A percentile compares a stretch with the other conserved stretches of the same genome.
Conservation (phyloP, 2,113 vertebrate genomes). For the Sceloporus undulatus region DNA sequence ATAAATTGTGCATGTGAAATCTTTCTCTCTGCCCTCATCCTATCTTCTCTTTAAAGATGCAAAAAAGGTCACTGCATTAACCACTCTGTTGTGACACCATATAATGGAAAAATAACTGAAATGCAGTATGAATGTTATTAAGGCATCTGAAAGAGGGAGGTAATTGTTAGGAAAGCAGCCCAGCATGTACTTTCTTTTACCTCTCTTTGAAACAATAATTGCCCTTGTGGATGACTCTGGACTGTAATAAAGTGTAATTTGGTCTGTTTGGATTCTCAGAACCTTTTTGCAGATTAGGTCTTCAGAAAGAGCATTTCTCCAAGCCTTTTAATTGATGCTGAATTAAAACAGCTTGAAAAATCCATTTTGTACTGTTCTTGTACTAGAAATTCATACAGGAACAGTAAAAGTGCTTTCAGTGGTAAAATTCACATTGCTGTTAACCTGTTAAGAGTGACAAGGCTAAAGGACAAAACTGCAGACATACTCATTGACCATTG, state of each 20-base stretch:
- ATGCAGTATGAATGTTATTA: conserved; percentile 40
- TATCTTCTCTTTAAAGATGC: conserved; percentile 53
- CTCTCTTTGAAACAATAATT: conserved; percentile 48
- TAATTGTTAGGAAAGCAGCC: conserved; percentile 46
- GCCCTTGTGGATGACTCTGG: conserved; percentile 4
- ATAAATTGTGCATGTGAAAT: conserved; percentile 5
- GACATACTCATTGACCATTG: not conserved
- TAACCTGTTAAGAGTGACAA: not conserved
- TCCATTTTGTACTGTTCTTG: not conserved
- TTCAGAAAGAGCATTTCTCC: conserved; percentile 32
- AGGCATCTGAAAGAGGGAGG: conserved; percentile 21
- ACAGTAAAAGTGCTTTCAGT: not conserved
- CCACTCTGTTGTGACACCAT: conserved; percentile 46
- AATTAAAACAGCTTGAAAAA: conserved; percentile 4
- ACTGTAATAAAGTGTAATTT: conserved; percentile 43
- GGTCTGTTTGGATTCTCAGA: conserved; percentile 26
- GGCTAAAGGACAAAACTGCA: not conserved
- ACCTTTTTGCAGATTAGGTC: conserved; percentile 25
- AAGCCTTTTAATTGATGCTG: conserved; percentile 24
- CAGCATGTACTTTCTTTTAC: conserved; percentile 28
- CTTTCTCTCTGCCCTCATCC: conserved; percentile 1
- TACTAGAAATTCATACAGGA: not conserved
- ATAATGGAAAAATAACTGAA: conserved; percentile 50
- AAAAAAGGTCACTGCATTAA: conserved; percentile 43
- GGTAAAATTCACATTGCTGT: too few species aligned